phyloP scores from a whole-genome alignment of 2,113 vertebrate species.

The Chloebia gouldiae region DNA sequence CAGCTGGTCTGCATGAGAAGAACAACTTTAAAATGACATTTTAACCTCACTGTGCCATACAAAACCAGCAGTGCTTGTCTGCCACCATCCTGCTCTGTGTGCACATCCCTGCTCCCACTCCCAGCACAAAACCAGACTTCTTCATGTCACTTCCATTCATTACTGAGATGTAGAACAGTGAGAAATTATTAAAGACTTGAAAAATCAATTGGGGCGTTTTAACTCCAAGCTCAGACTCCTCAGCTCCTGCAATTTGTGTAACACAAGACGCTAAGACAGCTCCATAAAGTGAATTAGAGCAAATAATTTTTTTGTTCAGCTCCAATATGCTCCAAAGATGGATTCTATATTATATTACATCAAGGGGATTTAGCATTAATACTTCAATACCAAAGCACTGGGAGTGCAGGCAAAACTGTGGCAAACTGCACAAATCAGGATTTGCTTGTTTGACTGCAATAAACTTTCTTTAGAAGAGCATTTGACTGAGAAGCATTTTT shows the following conservation, averaged over 20 bases:
- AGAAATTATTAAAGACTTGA: constrained; percentile 11
- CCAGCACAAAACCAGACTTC: background rate
- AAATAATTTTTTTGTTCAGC: constrained; percentile 8
- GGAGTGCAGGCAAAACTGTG: background rate
- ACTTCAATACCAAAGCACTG: background rate
- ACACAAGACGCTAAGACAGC: background rate
- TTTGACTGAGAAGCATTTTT: background rate
- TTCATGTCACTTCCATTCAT: background rate
- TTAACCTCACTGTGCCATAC: fast-evolving
- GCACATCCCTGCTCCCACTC: background rate
- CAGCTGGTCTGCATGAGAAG: background rate
- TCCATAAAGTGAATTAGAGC: constrained; percentile 23
- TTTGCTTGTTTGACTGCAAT: background rate
- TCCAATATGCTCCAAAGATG: background rate
- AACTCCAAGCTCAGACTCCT: background rate
- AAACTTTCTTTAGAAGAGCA: background rate
- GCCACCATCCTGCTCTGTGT: background rate
- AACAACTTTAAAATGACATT: background rate
- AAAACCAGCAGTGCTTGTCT: background rate
- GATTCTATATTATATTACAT: background rate
- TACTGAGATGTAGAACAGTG: background rate
- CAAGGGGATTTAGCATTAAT: background rate
- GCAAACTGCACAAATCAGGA: background rate
- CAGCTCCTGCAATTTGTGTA: background rate
- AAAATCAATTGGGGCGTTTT: constrained; percentile 21